Evolutionary conservation across 2,888 invertebrate genomes (phyloP), one percentile per base, ranked within the genome.

Genomic region (Calephelis perditalis): DNA sequence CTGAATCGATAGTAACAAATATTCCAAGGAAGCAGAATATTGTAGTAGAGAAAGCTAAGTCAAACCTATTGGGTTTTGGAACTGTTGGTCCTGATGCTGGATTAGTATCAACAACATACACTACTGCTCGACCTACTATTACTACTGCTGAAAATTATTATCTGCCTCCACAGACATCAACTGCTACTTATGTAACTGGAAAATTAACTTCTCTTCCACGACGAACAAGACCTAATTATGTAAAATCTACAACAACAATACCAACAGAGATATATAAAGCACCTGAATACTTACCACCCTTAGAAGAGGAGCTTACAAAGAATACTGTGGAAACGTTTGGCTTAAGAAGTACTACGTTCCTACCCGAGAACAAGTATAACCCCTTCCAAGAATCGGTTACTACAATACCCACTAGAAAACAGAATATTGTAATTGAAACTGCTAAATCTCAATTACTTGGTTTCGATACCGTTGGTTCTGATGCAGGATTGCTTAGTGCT

Each of bases 401-500:
- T 54, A 72, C 71, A 45, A 69, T 70, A 46, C 79, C 82, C 2
- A 64, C 74, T 63, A 81, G 85, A 62, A 82, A 86, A 70, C 88
- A 84, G 63, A 88, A 90, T 56, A 76, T 89, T 57, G 87, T 89
- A 2, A 81, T 89, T 56, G 78, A 87, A 73, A 86, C 79, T 40
- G 83, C 86, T 0, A 91, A 86, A 69, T 82, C 86, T 2, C 77
- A 91, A 67, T 72, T 86, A 64, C 77, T 89, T 67, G 89, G 90
- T 8, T 90, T 88, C 62, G 87, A 87, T 55, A 84, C 89, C 3
- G 87, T 88, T 2, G 91, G 90, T 11, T 81, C 84, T 37, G 84
- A 91, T 66, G 90, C 88, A 49, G 89, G 90, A 7, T 72, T 91
- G 61, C 79, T 87, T 3, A 79, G 79, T 2, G 72, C 78, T 61